Base-by-base conservation (phyloP, 92 coral and sea anemone genomes). In the Isaurus tuberculatus region DNA sequence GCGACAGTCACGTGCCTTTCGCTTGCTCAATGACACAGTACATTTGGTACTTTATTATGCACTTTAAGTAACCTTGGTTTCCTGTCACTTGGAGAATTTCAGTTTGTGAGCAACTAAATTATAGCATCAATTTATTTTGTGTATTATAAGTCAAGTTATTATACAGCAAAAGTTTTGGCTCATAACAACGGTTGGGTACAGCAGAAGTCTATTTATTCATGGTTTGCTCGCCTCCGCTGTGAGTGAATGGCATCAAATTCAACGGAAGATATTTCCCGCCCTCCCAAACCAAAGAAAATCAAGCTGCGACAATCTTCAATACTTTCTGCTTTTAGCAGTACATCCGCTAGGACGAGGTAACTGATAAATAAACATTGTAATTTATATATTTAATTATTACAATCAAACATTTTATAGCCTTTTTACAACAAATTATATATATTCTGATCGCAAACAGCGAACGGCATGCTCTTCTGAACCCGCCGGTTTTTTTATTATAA, bases 241-340 rank as follows among this genome's bases (percentile, higher is more conserved):
- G 46, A 40, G 46, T 40, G n/a, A 65, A 65, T 66, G 71, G 71
- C 71, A 23, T 66, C 71, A n/a, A 66, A 66, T 66, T 66, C 71
- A 66, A 23, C 3, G 71, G 71, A 66, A 66, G 43, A 31, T 66
- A 15, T 11, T 31, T 66, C 44, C 9, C 9, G 43, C 16, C 42
- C 23, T 66, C 71, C 43, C 71, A 66, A 14, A 66, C 23, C 23
- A 31, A 66, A 66, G 71, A 66, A 66, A 66, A 22, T 22, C 71
- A 66, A 33, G 72, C 10, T 70, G 23, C 75, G 53, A 40, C 57
- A 70, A 32, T 25, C 7, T 25, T 67, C 27, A 26, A 67, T 67
- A 67, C 72, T 67, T 67, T 67, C 72, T 67, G 72, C 72, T 67
- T 65, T 67, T 67, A 67, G 72, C 72, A 67, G 72, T 67, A 67